These are phyloP conservation scores for Irena cyanogastra DNA, from an alignment of 2,113 vertebrate species.

Conservation along the genomic window DNA sequence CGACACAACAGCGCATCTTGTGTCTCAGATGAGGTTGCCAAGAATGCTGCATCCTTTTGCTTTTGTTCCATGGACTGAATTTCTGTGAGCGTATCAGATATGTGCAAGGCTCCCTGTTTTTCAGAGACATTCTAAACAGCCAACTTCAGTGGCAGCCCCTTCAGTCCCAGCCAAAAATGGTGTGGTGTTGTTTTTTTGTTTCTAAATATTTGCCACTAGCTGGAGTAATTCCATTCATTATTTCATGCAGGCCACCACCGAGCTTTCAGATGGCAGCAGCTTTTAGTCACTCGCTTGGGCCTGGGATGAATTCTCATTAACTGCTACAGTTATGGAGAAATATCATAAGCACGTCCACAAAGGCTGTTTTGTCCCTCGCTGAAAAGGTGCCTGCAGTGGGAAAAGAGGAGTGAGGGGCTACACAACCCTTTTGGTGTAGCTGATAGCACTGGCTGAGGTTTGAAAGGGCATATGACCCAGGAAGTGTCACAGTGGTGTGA, in stretches of 20 bases:
- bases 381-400: neutral
- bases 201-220: neutral
- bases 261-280: conserved; percentile 11
- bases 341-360: accelerated
- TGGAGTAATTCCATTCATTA: conserved; percentile 24
- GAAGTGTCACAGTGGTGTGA: neutral
- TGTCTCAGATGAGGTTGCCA: neutral
- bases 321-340: neutral
- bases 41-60: neutral
- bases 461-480: neutral
- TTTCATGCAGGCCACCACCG: neutral
- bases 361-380: neutral
- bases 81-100: neutral
- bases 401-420: neutral
- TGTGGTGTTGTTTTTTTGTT: neutral
- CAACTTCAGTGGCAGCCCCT: neutral
- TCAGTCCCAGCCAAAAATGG: neutral
- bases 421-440: neutral
- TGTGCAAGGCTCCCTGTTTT: neutral
- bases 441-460: neutral
- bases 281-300: neutral
- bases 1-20: neutral
- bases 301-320: neutral
- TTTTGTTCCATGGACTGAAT: neutral
- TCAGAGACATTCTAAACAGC: neutral